Percentiles rank a stretch among this genome's conserved stretches.
phyloP scores from a whole-genome alignment of 2,888 invertebrate genomes.

The Kuschelorhynchus macadamiae region DNA sequence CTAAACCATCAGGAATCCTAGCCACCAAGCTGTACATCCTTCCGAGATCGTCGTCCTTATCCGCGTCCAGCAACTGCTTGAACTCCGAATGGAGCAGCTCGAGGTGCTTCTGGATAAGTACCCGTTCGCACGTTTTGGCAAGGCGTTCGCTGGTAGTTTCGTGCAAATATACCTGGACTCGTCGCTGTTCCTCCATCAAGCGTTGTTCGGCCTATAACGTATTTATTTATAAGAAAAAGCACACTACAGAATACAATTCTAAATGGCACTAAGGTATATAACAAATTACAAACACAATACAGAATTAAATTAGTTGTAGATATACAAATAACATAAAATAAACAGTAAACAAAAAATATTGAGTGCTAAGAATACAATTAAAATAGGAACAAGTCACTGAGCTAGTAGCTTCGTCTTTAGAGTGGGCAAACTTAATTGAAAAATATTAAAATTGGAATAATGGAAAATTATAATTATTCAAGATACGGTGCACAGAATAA shows the following conservation, averaged over 20 bases:
- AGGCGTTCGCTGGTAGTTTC: slow-evolving; percentile 91
- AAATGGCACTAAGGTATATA: too few species aligned
- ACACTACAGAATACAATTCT: too few species aligned
- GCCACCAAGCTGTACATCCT: slow-evolving; percentile 96
- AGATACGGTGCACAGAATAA: too few species aligned
- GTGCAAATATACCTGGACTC: slow-evolving; percentile 95
- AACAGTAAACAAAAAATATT: too few species aligned
- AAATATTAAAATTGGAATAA: not conserved
- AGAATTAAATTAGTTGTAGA: too few species aligned
- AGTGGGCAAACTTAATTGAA: too few species aligned
- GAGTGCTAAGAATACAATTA: too few species aligned
- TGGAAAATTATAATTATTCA: too few species aligned
- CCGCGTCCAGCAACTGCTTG: slow-evolving; percentile 91
- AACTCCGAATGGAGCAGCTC: slow-evolving; percentile 97
- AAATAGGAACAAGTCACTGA: too few species aligned
- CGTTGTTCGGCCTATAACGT: slow-evolving; percentile 87
- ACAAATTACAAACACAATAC: too few species aligned
- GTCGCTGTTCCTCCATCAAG: slow-evolving; percentile 91
- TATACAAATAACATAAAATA: too few species aligned
- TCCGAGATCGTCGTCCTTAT: slow-evolving; percentile 95
- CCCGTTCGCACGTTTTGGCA: slow-evolving; percentile 93
- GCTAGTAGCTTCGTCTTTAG: too few species aligned
- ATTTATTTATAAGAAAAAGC: not conserved
- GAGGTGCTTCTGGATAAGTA: slow-evolving; percentile 95
- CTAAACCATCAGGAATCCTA: slow-evolving; percentile 91